Evolutionary conservation across 2,113 vertebrate genomes (phyloP).

Genomic region (Odontesthes bonariensis): DNA sequence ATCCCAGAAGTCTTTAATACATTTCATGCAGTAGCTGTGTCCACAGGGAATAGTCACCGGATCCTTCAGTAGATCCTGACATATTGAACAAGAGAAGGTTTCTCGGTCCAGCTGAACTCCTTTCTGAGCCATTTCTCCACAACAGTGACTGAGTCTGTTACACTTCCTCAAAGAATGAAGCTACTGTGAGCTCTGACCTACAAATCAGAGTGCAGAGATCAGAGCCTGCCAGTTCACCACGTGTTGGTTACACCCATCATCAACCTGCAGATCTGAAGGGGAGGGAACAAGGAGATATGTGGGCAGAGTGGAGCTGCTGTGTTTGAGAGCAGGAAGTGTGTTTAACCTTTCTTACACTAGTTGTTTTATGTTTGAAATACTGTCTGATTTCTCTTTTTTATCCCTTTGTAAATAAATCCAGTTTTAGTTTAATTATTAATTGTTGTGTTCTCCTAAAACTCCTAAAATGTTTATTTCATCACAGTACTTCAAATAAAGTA

Average conservation of each 20-base stretch:
- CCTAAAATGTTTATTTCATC: no score
- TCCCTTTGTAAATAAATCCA: no score
- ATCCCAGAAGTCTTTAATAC: not conserved
- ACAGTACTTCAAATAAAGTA: no score
- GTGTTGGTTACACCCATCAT: not conserved
- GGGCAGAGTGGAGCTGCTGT: not conserved
- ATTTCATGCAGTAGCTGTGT: no score
- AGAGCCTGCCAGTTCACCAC: not conserved
- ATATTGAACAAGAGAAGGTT: not conserved
- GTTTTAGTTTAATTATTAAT: no score
- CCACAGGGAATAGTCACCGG: not conserved
- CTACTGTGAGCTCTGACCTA: not conserved
- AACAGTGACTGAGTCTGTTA: not conserved
- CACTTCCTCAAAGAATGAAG: not conserved
- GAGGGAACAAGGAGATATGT: slow-evolving; percentile 11
- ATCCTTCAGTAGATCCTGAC: slow-evolving; percentile 19
- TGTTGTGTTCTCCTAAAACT: no score
- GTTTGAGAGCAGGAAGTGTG: not conserved
- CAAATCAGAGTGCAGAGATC: no score
- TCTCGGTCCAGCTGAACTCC: no score
- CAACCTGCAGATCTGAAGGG: not conserved
- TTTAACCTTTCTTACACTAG: no score
- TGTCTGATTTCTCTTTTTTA: no score
- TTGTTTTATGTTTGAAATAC: no score
- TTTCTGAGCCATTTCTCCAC: not conserved